These are phyloP conservation scores for Pemphigus obesinymphae DNA, from an alignment of 1,140 invertebrate genomes.

Conservation along the genomic window DNA sequence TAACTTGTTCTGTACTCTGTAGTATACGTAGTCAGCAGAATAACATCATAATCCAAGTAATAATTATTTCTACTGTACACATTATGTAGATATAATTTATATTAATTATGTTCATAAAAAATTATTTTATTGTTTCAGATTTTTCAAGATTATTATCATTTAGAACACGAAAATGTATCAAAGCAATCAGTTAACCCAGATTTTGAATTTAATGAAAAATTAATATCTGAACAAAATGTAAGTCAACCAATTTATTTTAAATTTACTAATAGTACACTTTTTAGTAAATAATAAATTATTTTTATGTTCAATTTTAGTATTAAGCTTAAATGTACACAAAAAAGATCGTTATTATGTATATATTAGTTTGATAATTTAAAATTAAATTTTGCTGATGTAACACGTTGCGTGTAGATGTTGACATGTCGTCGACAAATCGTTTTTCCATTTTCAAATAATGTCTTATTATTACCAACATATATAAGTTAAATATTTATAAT, in stretches of 20 bases:
- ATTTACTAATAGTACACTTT: neutral
- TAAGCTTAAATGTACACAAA: neutral
- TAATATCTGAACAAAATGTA: conserved; percentile 67
- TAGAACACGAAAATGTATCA: conserved; percentile 66
- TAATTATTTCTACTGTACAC: too few relatives aligned
- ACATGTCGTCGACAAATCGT: too few relatives aligned
- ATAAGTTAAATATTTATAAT: too few relatives aligned
- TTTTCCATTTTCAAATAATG: too few relatives aligned
- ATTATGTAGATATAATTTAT: too few relatives aligned
- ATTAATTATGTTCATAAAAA: too few relatives aligned
- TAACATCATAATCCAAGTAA: too few relatives aligned
- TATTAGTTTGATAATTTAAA: conserved; percentile 4
- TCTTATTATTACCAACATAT: too few relatives aligned
- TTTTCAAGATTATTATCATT: conserved; percentile 73
- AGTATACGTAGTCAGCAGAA: too few relatives aligned
- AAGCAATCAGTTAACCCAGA: conserved; percentile 68
- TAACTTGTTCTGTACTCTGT: too few relatives aligned
- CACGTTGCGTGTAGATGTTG: too few relatives aligned
- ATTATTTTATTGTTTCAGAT: conserved; percentile 73
- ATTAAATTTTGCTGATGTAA: neutral
- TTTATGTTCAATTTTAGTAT: neutral
- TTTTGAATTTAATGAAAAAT: conserved; percentile 60
- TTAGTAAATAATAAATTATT: neutral
- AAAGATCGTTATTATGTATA: neutral
- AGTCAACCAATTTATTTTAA: conserved; percentile 43